A percentile compares a stretch with the other conserved stretches of the same genome.
These are phyloP conservation scores for Coecobrya sp. DNA, from an alignment of 2,888 invertebrate species.

Conservation along the genomic window DNA sequence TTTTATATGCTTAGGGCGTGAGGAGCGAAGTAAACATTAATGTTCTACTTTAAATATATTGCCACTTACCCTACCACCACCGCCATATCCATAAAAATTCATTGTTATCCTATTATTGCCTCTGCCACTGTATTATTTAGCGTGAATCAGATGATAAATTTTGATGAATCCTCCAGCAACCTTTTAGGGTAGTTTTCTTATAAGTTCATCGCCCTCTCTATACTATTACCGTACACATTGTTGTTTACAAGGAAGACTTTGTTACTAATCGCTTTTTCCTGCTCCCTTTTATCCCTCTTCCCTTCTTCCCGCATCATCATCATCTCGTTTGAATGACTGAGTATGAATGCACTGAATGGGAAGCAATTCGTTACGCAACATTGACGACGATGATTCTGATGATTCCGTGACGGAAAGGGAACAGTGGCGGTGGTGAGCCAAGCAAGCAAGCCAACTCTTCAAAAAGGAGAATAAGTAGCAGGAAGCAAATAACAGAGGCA, in stretches of 20 bases:
- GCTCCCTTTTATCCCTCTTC: neutral
- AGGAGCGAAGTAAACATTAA: neutral
- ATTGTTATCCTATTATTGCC: constrained; percentile 1
- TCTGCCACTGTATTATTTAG: neutral
- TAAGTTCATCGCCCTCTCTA: constrained; percentile 33
- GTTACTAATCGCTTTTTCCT: constrained; percentile 25
- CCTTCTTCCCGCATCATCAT: constrained; percentile 31
- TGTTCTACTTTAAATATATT: too few relatives aligned
- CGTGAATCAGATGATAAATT: constrained; percentile 24
- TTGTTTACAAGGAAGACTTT: constrained; percentile 13
- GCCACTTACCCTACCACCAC: neutral
- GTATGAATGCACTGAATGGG: constrained; percentile 38
- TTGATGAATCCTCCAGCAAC: constrained; percentile 16
- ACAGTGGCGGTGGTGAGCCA: too few relatives aligned
- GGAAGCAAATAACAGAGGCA: neutral
- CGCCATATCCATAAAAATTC: constrained; percentile 41
- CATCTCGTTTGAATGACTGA: constrained; percentile 36
- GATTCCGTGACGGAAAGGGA: constrained; percentile 23
- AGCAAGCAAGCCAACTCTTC: neutral
- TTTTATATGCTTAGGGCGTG: constrained; percentile 32
- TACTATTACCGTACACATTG: neutral
- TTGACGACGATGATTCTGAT: constrained; percentile 7
- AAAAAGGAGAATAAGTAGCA: neutral
- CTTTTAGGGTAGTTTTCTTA: neutral
- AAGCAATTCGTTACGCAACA: constrained; percentile 60